Evolutionary conservation across 1,140 invertebrate species (phyloP).

Genomic region (Ips nitidus): DNA sequence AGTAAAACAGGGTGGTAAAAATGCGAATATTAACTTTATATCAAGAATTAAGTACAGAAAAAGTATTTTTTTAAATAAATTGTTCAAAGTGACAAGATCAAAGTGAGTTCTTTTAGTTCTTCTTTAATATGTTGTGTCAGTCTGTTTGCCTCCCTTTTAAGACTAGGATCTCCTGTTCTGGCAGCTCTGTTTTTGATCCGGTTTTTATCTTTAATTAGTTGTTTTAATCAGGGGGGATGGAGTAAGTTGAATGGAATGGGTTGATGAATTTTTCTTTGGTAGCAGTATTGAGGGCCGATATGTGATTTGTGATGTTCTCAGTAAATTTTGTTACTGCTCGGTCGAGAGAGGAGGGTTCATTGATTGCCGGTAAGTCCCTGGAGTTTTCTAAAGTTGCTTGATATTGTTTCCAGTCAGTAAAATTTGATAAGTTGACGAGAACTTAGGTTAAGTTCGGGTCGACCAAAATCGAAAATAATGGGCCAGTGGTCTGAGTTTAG

Average conservation of each 20-base stretch:
- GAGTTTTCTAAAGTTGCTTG: neutral
- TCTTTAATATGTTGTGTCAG: neutral
- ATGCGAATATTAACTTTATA: too few species aligned
- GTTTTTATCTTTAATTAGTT: neutral
- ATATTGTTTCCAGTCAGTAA: neutral
- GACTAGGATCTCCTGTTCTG: neutral
- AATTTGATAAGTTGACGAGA: neutral
- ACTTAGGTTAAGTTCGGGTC: neutral
- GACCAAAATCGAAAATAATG: neutral
- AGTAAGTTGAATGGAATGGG: neutral
- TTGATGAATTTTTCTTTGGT: neutral
- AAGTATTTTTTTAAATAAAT: too few species aligned
- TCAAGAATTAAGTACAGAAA: too few species aligned
- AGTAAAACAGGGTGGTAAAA: too few species aligned
- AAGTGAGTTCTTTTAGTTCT: neutral
- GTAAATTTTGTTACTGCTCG: neutral
- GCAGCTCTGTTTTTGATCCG: neutral
- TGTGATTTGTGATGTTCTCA: neutral
- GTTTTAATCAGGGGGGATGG: neutral
- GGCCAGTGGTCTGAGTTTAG: neutral
- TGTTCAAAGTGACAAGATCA: too few species aligned
- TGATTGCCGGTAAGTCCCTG: neutral
- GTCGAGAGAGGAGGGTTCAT: neutral
- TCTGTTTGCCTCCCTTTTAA: neutral
- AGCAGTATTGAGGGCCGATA: neutral